Percentiles rank a stretch among this genome's conserved stretches.
Conservation (phyloP, 92 coral and sea anemone genomes). For the Paragorgia papillata region DNA sequence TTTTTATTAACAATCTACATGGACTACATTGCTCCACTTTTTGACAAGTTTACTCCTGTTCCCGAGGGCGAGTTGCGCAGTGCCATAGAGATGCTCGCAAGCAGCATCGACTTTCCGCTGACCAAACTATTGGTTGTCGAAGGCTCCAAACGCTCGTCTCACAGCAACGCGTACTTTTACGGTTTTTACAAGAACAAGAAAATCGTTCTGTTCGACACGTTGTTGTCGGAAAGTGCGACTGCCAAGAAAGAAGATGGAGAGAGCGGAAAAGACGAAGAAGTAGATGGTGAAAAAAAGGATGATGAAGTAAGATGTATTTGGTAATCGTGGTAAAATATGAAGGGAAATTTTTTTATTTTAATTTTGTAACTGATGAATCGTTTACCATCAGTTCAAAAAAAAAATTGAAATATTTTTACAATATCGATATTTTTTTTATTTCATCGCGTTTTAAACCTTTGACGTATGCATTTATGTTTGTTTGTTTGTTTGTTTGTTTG, state of each 20-base stretch:
- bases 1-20: conserved; percentile 82
- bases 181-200: conserved; percentile 98
- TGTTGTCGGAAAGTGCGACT: conserved; percentile 80
- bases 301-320: neutral
- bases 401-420: too few species aligned
- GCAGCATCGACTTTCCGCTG: conserved; percentile 80
- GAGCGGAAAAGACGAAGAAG: conserved; percentile 36
- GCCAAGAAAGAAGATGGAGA: conserved; percentile 56
- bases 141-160: conserved; percentile 92
- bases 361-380: too few species aligned
- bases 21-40: conserved; percentile 94
- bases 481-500: too few species aligned
- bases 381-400: too few species aligned
- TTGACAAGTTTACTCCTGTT: conserved; percentile 94
- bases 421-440: too few species aligned
- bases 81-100: conserved; percentile 84
- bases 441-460: too few species aligned
- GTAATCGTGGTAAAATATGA: too few species aligned
- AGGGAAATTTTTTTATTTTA: too few species aligned
- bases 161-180: conserved; percentile 96
- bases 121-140: conserved; percentile 90
- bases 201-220: conserved; percentile 89
- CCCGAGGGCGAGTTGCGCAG: conserved; percentile 80
- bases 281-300: neutral
- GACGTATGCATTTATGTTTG: too few species aligned